Evolutionary conservation across 2,113 vertebrate species (phyloP).

Genomic region (Chloebia gouldiae): DNA sequence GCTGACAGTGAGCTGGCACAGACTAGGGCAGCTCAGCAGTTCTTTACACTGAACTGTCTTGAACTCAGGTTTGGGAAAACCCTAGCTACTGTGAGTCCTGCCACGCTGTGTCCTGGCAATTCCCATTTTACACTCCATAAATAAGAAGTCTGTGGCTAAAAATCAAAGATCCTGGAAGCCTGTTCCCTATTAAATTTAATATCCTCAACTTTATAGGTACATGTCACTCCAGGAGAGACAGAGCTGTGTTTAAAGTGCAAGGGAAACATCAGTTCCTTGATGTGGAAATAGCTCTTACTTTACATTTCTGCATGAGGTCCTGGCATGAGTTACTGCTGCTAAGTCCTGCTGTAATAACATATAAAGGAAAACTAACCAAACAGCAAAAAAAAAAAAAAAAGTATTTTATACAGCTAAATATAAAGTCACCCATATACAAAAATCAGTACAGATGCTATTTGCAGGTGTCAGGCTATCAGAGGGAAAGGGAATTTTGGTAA

Average conservation of each 20-base stretch:
- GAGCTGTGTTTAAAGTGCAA: background rate
- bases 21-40: background rate
- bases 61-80: background rate
- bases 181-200: background rate
- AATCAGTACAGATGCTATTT: background rate
- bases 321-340: background rate
- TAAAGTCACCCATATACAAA: background rate
- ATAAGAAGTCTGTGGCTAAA: background rate
- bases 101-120: fast-evolving
- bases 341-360: background rate
- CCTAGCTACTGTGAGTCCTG: background rate
- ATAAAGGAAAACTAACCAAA: background rate
- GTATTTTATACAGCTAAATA: background rate
- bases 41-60: background rate
- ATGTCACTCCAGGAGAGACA: background rate
- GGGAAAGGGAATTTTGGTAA: background rate
- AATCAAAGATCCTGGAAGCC: background rate
- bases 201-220: background rate
- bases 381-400: background rate
- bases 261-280: background rate
- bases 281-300: background rate
- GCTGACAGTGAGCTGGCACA: background rate
- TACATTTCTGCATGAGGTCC: constrained; percentile 2
- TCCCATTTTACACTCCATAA: background rate
- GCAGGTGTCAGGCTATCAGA: background rate